Percentiles rank a stretch among this genome's conserved stretches.
Evolutionary conservation across 1,140 invertebrate species (phyloP).

Genomic region (Bombus sylvicola): DNA sequence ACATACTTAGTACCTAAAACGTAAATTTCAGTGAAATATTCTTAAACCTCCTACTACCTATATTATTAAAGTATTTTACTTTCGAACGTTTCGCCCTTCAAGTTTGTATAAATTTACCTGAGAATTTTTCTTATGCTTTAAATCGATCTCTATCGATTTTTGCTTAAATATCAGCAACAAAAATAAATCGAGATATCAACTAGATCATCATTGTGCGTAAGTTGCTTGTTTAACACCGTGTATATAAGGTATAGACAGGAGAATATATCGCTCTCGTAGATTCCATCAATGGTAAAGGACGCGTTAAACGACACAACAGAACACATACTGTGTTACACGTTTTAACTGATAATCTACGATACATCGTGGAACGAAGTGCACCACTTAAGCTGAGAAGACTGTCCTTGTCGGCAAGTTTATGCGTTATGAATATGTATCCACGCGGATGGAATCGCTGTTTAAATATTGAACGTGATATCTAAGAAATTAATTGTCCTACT

Average conservation of each 20-base stretch:
- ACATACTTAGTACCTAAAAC: not conserved
- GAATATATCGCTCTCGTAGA: slow-evolving; percentile 7
- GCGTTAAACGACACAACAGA: slow-evolving; percentile 27
- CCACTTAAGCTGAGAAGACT: slow-evolving; percentile 48
- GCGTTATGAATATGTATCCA: slow-evolving; percentile 49
- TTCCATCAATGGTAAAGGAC: slow-evolving; percentile 31
- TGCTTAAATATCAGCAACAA: not conserved
- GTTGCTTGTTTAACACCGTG: not conserved
- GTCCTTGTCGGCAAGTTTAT: slow-evolving; percentile 47
- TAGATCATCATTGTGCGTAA: not conserved
- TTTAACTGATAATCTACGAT: slow-evolving; percentile 33
- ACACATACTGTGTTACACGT: slow-evolving; percentile 30
- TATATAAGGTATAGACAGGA: not conserved
- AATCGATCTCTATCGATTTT: not conserved
- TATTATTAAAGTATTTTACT: not conserved
- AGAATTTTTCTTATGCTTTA: no score
- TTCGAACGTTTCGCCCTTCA: no score
- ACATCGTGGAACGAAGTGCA: slow-evolving; percentile 45
- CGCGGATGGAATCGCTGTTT: slow-evolving; percentile 32
- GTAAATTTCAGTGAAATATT: not conserved
- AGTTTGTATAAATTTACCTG: no score
- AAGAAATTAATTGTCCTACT: not conserved
- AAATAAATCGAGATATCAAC: not conserved
- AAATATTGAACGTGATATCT: not conserved
- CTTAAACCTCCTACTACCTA: no score